Evolutionary conservation across 2,888 invertebrate species (phyloP).

Genomic region (Venustoraphidia nigricollis): DNA sequence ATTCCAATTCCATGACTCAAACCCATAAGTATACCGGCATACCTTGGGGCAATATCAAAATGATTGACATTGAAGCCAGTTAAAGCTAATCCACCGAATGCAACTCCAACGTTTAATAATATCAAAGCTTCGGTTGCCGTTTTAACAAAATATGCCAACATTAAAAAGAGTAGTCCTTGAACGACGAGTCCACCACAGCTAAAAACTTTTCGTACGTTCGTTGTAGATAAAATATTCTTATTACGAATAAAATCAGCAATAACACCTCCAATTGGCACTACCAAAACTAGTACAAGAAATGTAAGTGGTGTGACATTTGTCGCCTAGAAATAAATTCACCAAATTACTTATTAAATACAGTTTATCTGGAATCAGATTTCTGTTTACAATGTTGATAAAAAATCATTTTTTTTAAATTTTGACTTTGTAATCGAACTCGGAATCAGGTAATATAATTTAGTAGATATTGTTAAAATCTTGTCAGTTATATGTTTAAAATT

Average conservation of each 20-base stretch:
- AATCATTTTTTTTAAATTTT: no score
- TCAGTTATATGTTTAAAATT: no score
- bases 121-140: slow-evolving; percentile 63
- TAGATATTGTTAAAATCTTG: no score
- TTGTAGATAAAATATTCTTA: slow-evolving; percentile 79
- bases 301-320: slow-evolving; percentile 92
- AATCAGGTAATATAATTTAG: no score
- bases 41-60: slow-evolving; percentile 89
- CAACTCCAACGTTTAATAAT: slow-evolving; percentile 89
- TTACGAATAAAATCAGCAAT: slow-evolving; percentile 89
- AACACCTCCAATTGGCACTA: slow-evolving; percentile 94
- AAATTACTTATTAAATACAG: background rate
- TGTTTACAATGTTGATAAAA: no score
- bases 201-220: slow-evolving; percentile 91
- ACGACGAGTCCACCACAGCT: slow-evolving; percentile 99
- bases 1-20: background rate
- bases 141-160: slow-evolving; percentile 81
- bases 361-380: no score
- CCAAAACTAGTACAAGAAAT: slow-evolving; percentile 93
- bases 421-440: no score
- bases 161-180: slow-evolving; percentile 92
- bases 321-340: slow-evolving; percentile 36
- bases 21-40: slow-evolving; percentile 96
- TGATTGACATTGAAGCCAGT: slow-evolving; percentile 99
- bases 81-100: slow-evolving; percentile 97